phyloP scores from a whole-genome alignment of 1,140 invertebrate genomes.

The Stenopsyche tienmushanensis region DNA sequence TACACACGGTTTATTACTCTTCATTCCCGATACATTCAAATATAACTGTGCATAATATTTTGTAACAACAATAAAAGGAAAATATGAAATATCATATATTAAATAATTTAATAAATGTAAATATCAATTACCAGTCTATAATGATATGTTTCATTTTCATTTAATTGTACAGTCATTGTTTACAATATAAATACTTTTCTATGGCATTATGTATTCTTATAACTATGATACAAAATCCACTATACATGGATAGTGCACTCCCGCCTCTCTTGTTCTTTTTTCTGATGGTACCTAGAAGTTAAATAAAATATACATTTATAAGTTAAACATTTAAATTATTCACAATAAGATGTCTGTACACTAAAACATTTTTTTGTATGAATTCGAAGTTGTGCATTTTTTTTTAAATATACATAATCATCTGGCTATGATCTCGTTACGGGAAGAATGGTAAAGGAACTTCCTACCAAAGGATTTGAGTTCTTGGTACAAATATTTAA shows the following conservation, averaged over 20 bases:
- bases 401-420: too few relatives aligned
- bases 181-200: slow-evolving; percentile 30
- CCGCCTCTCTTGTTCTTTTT: slow-evolving; percentile 55
- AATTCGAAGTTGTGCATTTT: too few relatives aligned
- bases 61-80: slow-evolving; percentile 38
- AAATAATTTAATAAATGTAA: slow-evolving; percentile 34
- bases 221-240: slow-evolving; percentile 5
- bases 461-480: too few relatives aligned
- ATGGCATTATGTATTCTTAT: slow-evolving; percentile 19
- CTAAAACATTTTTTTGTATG: slow-evolving; percentile 8
- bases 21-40: slow-evolving; percentile 28
- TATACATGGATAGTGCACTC: slow-evolving; percentile 58
- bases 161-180: slow-evolving; percentile 41
- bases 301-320: slow-evolving; percentile 14
- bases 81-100: slow-evolving; percentile 35
- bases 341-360: background rate
- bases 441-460: too few relatives aligned
- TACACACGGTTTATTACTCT: slow-evolving; percentile 32
- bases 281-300: slow-evolving; percentile 53
- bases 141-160: slow-evolving; percentile 43
- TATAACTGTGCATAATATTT: slow-evolving; percentile 36
- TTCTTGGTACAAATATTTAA: too few relatives aligned
- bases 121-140: slow-evolving; percentile 42
- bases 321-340: background rate
- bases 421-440: too few relatives aligned